Evolutionary conservation across 2,113 vertebrate species (phyloP).

Genomic region (Eudorcas thomsonii): DNA sequence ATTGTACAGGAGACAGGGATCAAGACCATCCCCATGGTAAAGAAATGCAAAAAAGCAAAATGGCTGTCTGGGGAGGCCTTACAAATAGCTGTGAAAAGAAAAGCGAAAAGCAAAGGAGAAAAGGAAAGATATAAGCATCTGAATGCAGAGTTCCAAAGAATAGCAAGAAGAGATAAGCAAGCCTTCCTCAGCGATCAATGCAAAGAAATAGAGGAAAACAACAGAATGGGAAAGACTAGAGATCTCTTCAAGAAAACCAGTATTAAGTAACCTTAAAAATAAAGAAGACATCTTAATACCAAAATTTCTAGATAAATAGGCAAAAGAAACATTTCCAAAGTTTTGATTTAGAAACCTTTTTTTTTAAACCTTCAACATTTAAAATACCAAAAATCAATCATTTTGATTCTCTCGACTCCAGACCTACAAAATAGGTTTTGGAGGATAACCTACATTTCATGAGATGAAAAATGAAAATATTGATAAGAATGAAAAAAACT

Average conservation of each 20-base stretch:
- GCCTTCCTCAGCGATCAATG: too few species aligned
- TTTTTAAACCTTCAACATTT: neutral
- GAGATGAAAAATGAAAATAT: neutral
- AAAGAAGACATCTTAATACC: neutral
- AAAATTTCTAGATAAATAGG: neutral
- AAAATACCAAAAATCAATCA: neutral
- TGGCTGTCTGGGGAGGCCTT: too few species aligned
- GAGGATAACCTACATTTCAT: neutral
- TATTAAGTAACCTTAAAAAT: constrained; percentile 23
- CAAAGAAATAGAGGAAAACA: too few species aligned
- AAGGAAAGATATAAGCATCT: too few species aligned
- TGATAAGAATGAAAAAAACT: neutral
- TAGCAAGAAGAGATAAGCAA: too few species aligned
- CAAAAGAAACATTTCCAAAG: neutral
- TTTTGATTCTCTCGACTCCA: neutral
- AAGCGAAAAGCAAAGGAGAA: too few species aligned
- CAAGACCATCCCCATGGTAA: too few species aligned
- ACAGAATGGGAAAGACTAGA: too few species aligned
- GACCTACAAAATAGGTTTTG: neutral
- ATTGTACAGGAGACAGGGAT: too few species aligned
- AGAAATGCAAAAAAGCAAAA: too few species aligned
- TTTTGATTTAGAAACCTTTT: neutral
- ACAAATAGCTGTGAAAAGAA: too few species aligned
- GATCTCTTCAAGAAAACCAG: neutral
- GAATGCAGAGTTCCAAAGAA: too few species aligned